Evolutionary conservation across 2,888 invertebrate species (phyloP).

Genomic region (Limnephilus lunatus): DNA sequence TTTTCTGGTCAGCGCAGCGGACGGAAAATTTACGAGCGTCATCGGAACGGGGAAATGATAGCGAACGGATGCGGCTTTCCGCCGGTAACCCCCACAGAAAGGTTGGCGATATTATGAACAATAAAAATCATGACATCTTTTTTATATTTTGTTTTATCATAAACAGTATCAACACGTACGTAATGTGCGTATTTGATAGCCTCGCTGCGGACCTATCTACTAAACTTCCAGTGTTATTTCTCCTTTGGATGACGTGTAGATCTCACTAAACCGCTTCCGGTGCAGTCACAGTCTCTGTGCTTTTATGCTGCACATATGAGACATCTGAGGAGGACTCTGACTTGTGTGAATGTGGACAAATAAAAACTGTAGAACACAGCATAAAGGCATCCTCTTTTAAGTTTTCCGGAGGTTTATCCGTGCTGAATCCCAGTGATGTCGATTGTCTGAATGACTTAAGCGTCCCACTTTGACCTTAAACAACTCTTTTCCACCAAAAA

Average conservation of each 20-base stretch:
- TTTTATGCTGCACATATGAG: too few species aligned
- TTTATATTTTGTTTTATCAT: background rate
- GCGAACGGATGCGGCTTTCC: slow-evolving; percentile 15
- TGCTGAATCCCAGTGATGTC: background rate
- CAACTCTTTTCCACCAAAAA: too few species aligned
- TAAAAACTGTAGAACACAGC: background rate
- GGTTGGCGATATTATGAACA: background rate
- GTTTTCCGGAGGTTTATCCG: background rate
- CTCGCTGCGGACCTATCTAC: background rate
- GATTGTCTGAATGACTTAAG: background rate
- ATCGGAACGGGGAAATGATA: slow-evolving; percentile 37
- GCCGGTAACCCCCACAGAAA: background rate
- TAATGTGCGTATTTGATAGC: background rate
- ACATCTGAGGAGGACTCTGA: too few species aligned
- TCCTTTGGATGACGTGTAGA: too few species aligned
- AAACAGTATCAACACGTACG: background rate
- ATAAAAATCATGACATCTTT: background rate
- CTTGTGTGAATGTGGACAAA: background rate
- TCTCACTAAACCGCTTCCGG: too few species aligned
- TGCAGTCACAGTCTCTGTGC: too few species aligned
- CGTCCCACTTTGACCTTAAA: background rate
- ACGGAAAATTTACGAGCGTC: slow-evolving; percentile 46
- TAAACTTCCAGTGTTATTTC: too few species aligned
- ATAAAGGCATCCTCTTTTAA: background rate
- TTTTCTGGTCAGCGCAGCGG: slow-evolving; percentile 22